Evolutionary conservation across 2,113 vertebrate genomes (phyloP), one percentile per base, ranked within the genome.

Genomic region (Platycercus adscitus): DNA sequence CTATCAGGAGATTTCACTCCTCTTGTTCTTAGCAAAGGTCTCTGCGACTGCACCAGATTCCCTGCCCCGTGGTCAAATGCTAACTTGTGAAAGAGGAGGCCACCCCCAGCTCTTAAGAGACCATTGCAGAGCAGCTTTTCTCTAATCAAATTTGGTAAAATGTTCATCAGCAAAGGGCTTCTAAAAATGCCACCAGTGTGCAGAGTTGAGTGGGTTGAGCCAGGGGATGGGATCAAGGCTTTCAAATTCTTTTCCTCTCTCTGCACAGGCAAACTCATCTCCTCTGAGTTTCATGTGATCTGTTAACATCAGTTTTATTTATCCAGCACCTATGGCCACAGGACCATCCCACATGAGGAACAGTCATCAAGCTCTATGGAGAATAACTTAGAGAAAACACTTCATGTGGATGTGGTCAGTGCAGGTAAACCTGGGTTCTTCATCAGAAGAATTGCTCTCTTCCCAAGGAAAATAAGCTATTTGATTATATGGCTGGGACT

Each of bases 1-100:
- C 92, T 85, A 63, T 66, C 61, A 92, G 81, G 88, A 79, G 55
- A 70, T 80, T 93, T 95, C 55, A 56, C 17, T 91, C 71, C 95
- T 94, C 87, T 66, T 60, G 35, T 55, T 73, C 52, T 76, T 73
- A 72, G 68, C 63, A 78, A 91, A 91, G 47, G 70, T 89, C 56
- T 78, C 89, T 50, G 16, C n/a, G 29, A n/a, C 39, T 77, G 65
- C 41, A 77, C 46, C 33, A 58, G 41, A 68, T 58, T 85, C 92
- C 41, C 61, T 55, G 15, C 64, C 85, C 43, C 35, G 17, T 76
- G 29, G 66, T 28, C 70, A 66, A 71, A 76, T 39, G 43, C 35
- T 76, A 56, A 41, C 19, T 56, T 41, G 9, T 39, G 13, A 64
- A 81, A 37, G 24, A 52, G 41, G n/a, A 86, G 47, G 60, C 65